Evolutionary conservation across 2,113 vertebrate genomes (phyloP).

Genomic region (Cyphomyrus plagiostoma): DNA sequence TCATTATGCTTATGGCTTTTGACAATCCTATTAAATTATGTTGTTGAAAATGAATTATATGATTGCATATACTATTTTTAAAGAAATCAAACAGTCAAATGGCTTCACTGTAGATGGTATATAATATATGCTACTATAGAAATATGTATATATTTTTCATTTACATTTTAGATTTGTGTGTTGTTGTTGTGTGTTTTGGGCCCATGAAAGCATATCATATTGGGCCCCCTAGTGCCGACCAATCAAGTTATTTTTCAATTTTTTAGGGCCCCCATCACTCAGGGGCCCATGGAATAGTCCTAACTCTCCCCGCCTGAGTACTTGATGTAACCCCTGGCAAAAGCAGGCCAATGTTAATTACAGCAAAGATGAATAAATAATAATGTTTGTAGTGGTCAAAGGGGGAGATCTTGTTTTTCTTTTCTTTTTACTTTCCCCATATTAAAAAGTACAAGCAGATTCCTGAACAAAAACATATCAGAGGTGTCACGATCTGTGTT

Average conservation of each 20-base stretch:
- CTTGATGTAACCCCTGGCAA: neutral
- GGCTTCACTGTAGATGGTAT: neutral
- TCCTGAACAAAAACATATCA: neutral
- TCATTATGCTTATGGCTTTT: neutral
- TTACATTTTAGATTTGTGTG: neutral
- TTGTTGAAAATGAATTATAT: neutral
- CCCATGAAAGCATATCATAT: too few relatives aligned
- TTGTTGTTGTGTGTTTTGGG: too few relatives aligned
- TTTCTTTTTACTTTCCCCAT: neutral
- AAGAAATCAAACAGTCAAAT: neutral
- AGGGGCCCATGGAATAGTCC: too few relatives aligned
- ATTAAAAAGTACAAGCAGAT: neutral
- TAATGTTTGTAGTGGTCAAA: neutral
- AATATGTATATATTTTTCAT: neutral
- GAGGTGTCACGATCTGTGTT: too few relatives aligned
- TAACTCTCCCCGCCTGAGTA: neutral
- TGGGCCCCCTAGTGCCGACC: too few relatives aligned
- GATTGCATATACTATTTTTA: neutral
- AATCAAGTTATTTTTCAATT: too few relatives aligned
- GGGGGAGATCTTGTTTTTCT: neutral
- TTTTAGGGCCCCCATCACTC: too few relatives aligned
- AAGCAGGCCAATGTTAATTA: neutral
- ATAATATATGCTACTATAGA: neutral
- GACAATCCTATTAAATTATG: neutral
- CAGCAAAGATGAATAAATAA: neutral